Percentiles rank a stretch among this genome's conserved stretches.
Evolutionary conservation across 2,888 invertebrate genomes (phyloP).

Genomic region (Synergus itoensis): DNA sequence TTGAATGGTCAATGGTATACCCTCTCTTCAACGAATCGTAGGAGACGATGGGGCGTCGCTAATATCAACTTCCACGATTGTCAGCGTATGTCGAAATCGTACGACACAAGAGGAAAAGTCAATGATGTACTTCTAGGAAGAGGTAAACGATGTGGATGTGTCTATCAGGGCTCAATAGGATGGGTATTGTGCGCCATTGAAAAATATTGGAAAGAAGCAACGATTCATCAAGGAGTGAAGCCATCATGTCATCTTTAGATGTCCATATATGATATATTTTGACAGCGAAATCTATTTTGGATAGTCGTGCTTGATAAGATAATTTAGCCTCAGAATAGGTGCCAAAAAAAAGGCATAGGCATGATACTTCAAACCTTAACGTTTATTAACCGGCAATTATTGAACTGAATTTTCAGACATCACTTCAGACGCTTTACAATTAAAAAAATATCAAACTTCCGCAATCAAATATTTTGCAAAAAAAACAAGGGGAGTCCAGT

Average conservation of each 20-base stretch:
- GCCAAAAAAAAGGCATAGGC: too few species aligned
- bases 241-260: neutral
- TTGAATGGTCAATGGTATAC: conserved; percentile 53
- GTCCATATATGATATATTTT: neutral
- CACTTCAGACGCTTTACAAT: too few species aligned
- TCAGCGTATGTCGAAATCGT: conserved; percentile 7
- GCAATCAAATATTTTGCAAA: too few species aligned
- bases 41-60: conserved; percentile 43
- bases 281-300: neutral
- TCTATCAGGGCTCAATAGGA: neutral
- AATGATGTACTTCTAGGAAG: conserved; percentile 17
- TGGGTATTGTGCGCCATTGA: neutral
- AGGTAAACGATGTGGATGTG: conserved; percentile 15
- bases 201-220: conserved; percentile 1
- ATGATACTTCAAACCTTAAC: too few species aligned
- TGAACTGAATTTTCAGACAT: too few species aligned
- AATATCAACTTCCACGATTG: conserved; percentile 58
- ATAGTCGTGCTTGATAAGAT: too few species aligned
- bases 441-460: too few species aligned
- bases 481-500: too few species aligned
- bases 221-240: neutral
- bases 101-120: conserved; percentile 19
- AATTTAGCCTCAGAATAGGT: too few species aligned
- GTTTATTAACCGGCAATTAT: too few species aligned
- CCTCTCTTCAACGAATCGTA: neutral